Evolutionary conservation across 2,113 vertebrate species (phyloP), one percentile per base, ranked within the genome.

Genomic region (Campylomormyrus numenius): DNA sequence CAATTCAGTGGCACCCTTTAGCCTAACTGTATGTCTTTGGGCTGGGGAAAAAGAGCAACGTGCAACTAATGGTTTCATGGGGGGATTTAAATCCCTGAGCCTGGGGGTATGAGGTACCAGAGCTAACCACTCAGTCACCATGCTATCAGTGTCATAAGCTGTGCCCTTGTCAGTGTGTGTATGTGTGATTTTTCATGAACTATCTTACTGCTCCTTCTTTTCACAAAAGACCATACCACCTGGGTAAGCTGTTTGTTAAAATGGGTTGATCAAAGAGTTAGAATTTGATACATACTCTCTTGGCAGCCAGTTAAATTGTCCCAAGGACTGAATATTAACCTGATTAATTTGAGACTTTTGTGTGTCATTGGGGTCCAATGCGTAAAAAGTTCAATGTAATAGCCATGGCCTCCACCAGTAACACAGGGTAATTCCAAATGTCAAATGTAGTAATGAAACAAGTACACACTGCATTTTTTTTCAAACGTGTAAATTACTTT

Each of bases 401-500:
- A 39, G 4, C 80, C 19, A 9, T 84, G 80, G 80, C 42, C 80
- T 84, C 17, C 80, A 46, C 21, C 21, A 70, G 21, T 88, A 45
- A 74, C 58, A 27, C 21, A 46, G 56, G 56, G 88, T 66, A 88
- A 66, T 66, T 66, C 88, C 35, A 70, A 56, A 80, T 80, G 74
- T 80, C 58, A 88, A 88, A 46, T 88, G 58, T 46, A 24, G 42
- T 46, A 66, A 10, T 88, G 35, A 88, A 70, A 45, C 42, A 85
- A 85, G 83, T 48, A 42, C 45, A 85, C 83, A n/a, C 24, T 46
- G 48, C n/a, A 35, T 45, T 88, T 88, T 46, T 46, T 66, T 70
- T 74, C 88, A 46, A 45, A 88, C 2, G 42, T 88, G 62, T 70
- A 70, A 88, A 74, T 70, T 46, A 88, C 88, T 88, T 70, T 88